A percentile compares a stretch with the other conserved stretches of the same genome.
Evolutionary conservation across 1,140 invertebrate genomes (phyloP).

Genomic region (Papilio aristodemus): DNA sequence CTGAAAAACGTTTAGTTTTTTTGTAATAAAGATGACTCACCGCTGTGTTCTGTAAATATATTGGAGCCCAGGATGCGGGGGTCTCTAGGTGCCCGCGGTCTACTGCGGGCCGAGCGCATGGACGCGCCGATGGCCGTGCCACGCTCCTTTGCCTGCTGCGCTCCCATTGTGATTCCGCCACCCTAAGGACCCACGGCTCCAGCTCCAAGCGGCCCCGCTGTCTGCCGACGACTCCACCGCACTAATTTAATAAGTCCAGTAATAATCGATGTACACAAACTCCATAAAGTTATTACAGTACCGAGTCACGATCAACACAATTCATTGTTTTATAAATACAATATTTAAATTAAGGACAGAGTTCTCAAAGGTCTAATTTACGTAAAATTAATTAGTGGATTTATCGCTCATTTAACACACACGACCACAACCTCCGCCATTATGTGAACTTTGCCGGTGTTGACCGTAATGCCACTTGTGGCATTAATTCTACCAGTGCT

Average conservation of each 20-base stretch:
- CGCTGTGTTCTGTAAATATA: slow-evolving; percentile 94
- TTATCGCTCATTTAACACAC: slow-evolving; percentile 59
- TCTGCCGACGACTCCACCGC: slow-evolving; percentile 39
- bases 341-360: neutral
- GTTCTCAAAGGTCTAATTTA: slow-evolving; percentile 42
- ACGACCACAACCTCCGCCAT: slow-evolving; percentile 72
- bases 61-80: slow-evolving; percentile 89
- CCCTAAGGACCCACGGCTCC: slow-evolving; percentile 40
- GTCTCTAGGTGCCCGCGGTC: slow-evolving; percentile 87
- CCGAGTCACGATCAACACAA: neutral
- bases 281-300: slow-evolving; percentile 46
- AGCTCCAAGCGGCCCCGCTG: slow-evolving; percentile 40
- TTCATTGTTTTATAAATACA: neutral
- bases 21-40: slow-evolving; percentile 78
- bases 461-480: slow-evolving; percentile 3
- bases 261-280: slow-evolving; percentile 53
- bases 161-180: slow-evolving; percentile 84
- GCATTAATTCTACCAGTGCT: slow-evolving; percentile 1
- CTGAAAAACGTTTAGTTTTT: neutral
- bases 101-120: slow-evolving; percentile 84
- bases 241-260: slow-evolving; percentile 68
- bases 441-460: slow-evolving; percentile 44
- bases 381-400: slow-evolving; percentile 55
- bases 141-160: slow-evolving; percentile 93
- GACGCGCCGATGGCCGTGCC: slow-evolving; percentile 83